Evolutionary conservation across 2,797 vertebrate species (phyloP).

Genomic region (Cuculus canorus): DNA sequence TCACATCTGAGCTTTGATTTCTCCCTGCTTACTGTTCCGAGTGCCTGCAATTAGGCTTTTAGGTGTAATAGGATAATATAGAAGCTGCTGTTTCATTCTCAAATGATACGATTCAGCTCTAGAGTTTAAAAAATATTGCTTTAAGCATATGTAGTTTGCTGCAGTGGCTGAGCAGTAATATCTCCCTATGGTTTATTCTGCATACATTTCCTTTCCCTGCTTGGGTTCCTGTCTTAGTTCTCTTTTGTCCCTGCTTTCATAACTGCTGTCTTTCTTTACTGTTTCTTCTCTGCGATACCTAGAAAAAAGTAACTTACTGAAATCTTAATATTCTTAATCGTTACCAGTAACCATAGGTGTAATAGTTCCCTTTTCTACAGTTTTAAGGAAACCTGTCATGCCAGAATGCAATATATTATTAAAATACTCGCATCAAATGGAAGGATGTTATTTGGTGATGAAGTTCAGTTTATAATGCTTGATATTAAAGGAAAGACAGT

Average conservation of each 20-base stretch:
- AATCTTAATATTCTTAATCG: background rate
- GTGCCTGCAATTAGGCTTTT: background rate
- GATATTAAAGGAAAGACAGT: background rate
- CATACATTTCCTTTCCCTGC: background rate
- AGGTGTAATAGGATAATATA: background rate
- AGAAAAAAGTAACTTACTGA: background rate
- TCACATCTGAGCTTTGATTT: background rate
- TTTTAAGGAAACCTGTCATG: background rate
- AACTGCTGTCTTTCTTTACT: background rate
- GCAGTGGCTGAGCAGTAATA: background rate
- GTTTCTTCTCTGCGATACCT: background rate
- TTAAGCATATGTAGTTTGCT: background rate
- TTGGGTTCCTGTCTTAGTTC: background rate
- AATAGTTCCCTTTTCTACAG: background rate
- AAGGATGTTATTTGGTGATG: background rate
- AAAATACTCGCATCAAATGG: background rate
- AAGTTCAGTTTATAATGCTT: background rate
- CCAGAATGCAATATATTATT: background rate
- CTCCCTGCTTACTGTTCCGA: background rate
- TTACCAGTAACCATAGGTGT: background rate
- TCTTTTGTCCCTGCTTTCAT: background rate
- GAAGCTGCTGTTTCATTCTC: background rate
- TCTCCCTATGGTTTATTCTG: background rate
- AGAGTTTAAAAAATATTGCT: background rate
- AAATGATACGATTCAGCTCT: rapidly evolving